Evolutionary conservation across 1,140 invertebrate species (phyloP).

Genomic region (Hormaphis cornu): DNA sequence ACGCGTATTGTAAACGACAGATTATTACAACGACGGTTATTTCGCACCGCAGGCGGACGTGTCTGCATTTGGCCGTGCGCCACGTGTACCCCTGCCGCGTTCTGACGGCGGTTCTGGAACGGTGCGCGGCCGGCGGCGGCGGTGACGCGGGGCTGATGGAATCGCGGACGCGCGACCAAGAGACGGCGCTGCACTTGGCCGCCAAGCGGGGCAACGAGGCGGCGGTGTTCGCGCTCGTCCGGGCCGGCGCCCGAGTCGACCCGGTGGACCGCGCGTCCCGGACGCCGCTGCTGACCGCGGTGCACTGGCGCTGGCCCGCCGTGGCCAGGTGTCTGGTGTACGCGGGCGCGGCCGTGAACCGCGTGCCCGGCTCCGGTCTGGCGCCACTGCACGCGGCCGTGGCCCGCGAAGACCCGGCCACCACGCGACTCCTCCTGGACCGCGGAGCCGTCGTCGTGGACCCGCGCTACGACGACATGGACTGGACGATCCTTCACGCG

Average conservation of each 20-base stretch:
- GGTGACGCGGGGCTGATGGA: background rate
- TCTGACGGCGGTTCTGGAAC: background rate
- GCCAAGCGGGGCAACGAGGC: background rate
- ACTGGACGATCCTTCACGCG: background rate
- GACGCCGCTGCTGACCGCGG: background rate
- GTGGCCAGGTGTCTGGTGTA: background rate
- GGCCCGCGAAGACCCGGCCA: background rate
- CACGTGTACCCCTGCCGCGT: background rate
- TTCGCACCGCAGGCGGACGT: background rate
- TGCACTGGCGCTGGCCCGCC: background rate
- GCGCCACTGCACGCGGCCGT: background rate
- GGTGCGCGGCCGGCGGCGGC: background rate
- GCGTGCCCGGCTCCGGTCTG: background rate
- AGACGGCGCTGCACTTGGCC: slow-evolving; percentile 1
- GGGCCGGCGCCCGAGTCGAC: background rate
- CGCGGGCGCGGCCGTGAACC: background rate
- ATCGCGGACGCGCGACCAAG: background rate
- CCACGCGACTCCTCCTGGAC: background rate
- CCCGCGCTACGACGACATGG: background rate
- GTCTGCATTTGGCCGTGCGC: background rate
- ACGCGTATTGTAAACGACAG: too few relatives aligned
- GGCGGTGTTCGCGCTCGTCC: background rate
- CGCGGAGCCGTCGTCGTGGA: background rate
- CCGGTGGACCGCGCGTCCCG: background rate
- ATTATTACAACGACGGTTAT: background rate